Evolutionary conservation across 2,113 vertebrate species (phyloP), one percentile per base, ranked within the genome.

Genomic region (Zootoca vivipara): DNA sequence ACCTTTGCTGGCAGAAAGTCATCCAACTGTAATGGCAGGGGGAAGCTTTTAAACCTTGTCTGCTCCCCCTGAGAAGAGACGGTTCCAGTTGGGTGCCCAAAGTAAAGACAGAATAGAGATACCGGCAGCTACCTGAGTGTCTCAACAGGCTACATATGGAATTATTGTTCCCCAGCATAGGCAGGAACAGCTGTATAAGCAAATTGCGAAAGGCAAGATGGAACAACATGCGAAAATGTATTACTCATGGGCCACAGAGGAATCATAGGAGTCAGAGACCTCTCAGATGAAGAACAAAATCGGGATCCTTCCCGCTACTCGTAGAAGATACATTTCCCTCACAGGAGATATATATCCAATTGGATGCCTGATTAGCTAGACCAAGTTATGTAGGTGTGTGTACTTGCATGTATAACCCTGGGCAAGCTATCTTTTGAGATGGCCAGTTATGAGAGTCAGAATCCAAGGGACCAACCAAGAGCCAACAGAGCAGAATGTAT

Each of bases 21-120:
- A 82, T 18, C 58, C 62, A 82, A 42, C 56, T 88, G 38, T 82
- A 82, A 64, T 42, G 58, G 58, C 70, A n/a, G 15, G 72, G 33
- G 80, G 64, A 38, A 56, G 69, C 58, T 85, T 78, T 67, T 46
- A 85, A 82, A 65, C 38, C 82, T 20, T 26, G 42, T 64, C 56
- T 75, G 28, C 28, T 82, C 56, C 70, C 78, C 79, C 10, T 75
- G 79, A 87, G 79, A 65, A 82, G 69, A 64, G 26, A 82, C 38
- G 9, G 46, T 75, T 87, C 79, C 79, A 82, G 69, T 9, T 82
- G 70, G 70, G 35, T 82, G 86, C 33, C 52, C 78, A 62, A 82
- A 80, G 26, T 82, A 82, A 62, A 85, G 18, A 52, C 78, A 82
- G 26, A 69, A 40, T 74, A 73, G 52, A 20, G 33, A 74, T 82